Evolutionary conservation across 2,888 invertebrate genomes (phyloP), one percentile per base, ranked within the genome.

Genomic region (Cyaniris semiargus): DNA sequence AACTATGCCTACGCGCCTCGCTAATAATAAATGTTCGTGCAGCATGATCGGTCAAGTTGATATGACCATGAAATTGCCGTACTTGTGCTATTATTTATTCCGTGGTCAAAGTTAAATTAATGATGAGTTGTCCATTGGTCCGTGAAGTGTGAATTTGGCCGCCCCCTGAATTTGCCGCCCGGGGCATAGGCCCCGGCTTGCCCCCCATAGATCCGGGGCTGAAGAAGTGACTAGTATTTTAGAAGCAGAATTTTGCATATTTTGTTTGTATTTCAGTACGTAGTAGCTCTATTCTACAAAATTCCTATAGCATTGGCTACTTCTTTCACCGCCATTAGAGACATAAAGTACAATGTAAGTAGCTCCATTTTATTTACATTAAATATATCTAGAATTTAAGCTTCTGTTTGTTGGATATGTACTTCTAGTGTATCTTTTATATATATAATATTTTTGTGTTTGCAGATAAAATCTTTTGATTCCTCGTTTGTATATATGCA

Each of bases 201-300:
- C n/a, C n/a, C n/a, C n/a, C n/a, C n/a, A n/a, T n/a, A n/a, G n/a
- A n/a, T n/a, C n/a, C n/a, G n/a, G n/a, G n/a, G n/a, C n/a, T n/a
- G n/a, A n/a, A 34, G 34, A 6, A 15, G 31, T 23, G 3, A 13
- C 8, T 15, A 15, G 27, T 31, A 31, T 18, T 23, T 66, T 15
- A 66, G 23, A 66, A 66, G 6, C 13, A 8, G 1, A 23, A 13
- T 31, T 23, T 21, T 27, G 15, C n/a, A 21, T 58, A 21, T 58
- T 58, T 21, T 58, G 8, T 58, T 21, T 58, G 10, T 48, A 21
- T 74, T 74, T 74, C 27, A 74, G 74, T 74, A 48, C 23, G 44
- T 53, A 18, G 6, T 74, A 13, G 10, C 48, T 23, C 18, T 74
- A 18, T 8, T 74, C 18, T 18, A 48, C 48, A 74, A 74, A 27